These are phyloP conservation scores for Phrixothrix hirtus DNA, from an alignment of 2,888 invertebrate genomes.

Conservation along the genomic window DNA sequence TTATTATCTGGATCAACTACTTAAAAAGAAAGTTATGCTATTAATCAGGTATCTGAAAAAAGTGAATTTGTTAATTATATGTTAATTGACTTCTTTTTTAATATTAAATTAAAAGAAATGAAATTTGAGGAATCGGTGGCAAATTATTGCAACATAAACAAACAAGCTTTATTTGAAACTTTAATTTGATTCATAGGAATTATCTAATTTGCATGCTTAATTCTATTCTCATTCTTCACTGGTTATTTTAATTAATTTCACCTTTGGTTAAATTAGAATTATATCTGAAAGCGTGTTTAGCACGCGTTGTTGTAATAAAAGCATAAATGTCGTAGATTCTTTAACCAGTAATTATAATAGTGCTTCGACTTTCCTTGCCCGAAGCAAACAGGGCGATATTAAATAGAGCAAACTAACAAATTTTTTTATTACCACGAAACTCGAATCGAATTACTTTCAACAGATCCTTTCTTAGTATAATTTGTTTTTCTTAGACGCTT, in stretches of 20 bases:
- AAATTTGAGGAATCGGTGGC: neutral
- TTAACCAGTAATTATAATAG: constrained; percentile 49
- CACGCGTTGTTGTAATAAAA: constrained; percentile 19
- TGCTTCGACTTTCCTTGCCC: constrained; percentile 49
- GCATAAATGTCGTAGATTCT: constrained; percentile 45
- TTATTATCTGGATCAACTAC: neutral
- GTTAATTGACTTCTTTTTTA: neutral
- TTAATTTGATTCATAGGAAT: neutral
- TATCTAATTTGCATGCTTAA: neutral
- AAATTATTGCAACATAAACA: neutral
- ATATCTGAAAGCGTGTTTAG: neutral
- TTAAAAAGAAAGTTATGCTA: neutral
- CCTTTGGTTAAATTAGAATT: neutral
- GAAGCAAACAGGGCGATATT: constrained; percentile 30
- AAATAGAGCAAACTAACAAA: constrained; percentile 35
- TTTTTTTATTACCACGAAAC: constrained; percentile 10
- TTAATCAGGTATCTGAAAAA: neutral
- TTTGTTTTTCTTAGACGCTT: constrained; percentile 2
- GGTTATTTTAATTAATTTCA: neutral
- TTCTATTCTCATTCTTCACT: neutral
- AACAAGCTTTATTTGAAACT: neutral
- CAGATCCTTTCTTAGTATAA: neutral
- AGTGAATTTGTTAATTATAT: neutral
- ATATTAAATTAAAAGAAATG: neutral
- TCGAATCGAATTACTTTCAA: constrained; percentile 14